These are phyloP conservation scores for Columba guinea DNA, from an alignment of 2,797 vertebrate species.

Conservation along the genomic window DNA sequence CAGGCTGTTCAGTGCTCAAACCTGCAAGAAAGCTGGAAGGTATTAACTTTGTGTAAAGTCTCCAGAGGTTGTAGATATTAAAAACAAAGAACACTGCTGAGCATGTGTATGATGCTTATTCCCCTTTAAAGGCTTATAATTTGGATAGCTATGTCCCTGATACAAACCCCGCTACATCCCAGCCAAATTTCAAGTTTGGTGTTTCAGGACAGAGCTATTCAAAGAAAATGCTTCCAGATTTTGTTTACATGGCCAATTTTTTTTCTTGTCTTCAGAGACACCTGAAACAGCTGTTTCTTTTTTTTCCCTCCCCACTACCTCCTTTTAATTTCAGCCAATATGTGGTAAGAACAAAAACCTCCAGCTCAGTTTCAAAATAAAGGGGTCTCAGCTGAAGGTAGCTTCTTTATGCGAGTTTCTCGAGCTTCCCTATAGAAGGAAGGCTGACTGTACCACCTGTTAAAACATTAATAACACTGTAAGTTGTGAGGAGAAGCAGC, in stretches of 20 bases:
- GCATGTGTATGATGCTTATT: neutral
- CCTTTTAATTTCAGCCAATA: neutral
- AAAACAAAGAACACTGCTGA: neutral
- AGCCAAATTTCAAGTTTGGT: neutral
- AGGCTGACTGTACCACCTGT: neutral
- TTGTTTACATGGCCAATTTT: neutral
- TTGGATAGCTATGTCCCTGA: neutral
- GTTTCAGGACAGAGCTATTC: neutral
- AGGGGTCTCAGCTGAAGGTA: neutral
- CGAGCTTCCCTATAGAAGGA: neutral
- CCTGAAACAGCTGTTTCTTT: neutral
- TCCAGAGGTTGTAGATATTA: neutral
- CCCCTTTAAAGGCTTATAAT: neutral
- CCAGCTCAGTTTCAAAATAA: neutral
- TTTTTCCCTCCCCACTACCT: fast-evolving
- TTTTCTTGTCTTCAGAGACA: neutral
- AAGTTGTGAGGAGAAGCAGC: neutral
- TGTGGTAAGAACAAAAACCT: neutral
- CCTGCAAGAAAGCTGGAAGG: neutral
- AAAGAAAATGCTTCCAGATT: neutral
- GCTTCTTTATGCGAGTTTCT: neutral
- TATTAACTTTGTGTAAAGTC: neutral
- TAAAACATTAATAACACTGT: neutral
- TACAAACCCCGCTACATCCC: neutral
- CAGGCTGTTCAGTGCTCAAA: neutral